Percentiles rank a stretch among this genome's conserved stretches.
These are phyloP conservation scores for Leptoclinus maculatus DNA, from an alignment of 2,797 vertebrate genomes.

Conservation along the genomic window DNA sequence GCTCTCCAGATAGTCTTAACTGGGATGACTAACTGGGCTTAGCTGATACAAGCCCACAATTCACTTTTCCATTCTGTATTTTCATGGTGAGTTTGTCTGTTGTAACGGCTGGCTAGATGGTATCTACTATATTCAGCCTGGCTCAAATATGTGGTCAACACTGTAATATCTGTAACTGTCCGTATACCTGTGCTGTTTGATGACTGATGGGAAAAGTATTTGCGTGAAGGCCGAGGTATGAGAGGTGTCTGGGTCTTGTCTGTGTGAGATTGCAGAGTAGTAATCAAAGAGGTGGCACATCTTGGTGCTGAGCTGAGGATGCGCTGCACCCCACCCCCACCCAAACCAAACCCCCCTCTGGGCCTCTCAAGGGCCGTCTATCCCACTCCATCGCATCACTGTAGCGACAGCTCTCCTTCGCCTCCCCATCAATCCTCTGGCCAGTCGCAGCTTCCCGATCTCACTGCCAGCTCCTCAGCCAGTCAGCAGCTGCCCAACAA, in stretches of 20 bases:
- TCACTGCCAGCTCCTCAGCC: slow-evolving; percentile 75
- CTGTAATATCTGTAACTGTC: slow-evolving; percentile 43
- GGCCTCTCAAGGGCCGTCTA: slow-evolving; percentile 71
- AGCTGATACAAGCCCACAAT: slow-evolving; percentile 47
- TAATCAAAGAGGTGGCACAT: slow-evolving; percentile 71
- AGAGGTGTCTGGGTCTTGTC: slow-evolving; percentile 58
- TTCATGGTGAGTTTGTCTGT: slow-evolving; percentile 65
- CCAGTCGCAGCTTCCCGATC: slow-evolving; percentile 76
- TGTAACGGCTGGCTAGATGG: slow-evolving; percentile 48
- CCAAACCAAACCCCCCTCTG: slow-evolving; percentile 37
- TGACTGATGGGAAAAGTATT: slow-evolving; percentile 70
- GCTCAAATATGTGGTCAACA: slow-evolving; percentile 53
- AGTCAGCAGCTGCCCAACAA: slow-evolving; percentile 81
- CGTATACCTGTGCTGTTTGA: slow-evolving; percentile 38
- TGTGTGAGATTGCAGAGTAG: slow-evolving; percentile 55
- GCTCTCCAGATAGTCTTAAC: slow-evolving; percentile 54
- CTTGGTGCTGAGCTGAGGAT: slow-evolving; percentile 60
- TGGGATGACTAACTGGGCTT: slow-evolving; percentile 60
- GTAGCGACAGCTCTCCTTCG: slow-evolving; percentile 70
- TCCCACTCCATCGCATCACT: slow-evolving; percentile 73
- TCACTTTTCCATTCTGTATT: slow-evolving; percentile 52
- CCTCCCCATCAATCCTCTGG: slow-evolving; percentile 76
- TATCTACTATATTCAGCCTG: slow-evolving; percentile 49
- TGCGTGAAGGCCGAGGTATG: slow-evolving; percentile 58
- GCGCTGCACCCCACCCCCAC: slow-evolving; percentile 18